Conservation (phyloP, 1,140 invertebrate species). For the Theocolax elegans region DNA sequence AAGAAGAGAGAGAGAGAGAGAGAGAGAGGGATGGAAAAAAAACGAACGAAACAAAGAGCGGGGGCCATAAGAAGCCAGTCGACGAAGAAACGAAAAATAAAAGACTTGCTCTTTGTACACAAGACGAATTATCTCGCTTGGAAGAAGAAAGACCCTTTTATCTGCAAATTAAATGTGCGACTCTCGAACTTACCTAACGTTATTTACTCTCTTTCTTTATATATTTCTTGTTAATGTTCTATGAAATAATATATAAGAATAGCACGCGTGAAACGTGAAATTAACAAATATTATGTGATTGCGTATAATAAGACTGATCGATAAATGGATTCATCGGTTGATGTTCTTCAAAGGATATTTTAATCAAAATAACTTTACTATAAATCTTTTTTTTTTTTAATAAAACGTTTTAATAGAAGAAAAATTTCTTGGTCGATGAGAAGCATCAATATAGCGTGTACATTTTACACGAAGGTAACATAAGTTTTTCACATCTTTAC, state of each 20-base stretch:
- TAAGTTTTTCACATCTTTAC: no score
- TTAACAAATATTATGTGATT: no score
- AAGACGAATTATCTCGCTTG: conserved; percentile 16
- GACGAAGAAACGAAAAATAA: conserved; percentile 26
- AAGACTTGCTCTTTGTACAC: background rate
- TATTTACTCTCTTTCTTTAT: background rate
- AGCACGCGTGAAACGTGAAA: no score
- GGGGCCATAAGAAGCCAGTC: conserved; percentile 33
- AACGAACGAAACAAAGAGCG: conserved; percentile 24
- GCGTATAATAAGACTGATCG: no score
- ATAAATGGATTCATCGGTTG: no score
- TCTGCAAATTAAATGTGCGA: background rate
- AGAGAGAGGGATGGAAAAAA: conserved; percentile 17
- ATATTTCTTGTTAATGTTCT: background rate
- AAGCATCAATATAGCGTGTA: no score
- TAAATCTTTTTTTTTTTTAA: no score
- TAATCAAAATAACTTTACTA: no score
- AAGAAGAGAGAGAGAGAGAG: conserved; percentile 20
- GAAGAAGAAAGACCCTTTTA: conserved; percentile 4
- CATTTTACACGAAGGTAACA: no score
- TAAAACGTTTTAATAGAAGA: no score
- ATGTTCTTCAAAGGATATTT: no score
- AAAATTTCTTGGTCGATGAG: no score
- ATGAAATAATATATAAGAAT: background rate
- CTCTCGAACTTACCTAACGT: background rate